Evolutionary conservation across 2,113 vertebrate species (phyloP), one percentile per base, ranked within the genome.

Genomic region (Psilopsiagon aurifrons): DNA sequence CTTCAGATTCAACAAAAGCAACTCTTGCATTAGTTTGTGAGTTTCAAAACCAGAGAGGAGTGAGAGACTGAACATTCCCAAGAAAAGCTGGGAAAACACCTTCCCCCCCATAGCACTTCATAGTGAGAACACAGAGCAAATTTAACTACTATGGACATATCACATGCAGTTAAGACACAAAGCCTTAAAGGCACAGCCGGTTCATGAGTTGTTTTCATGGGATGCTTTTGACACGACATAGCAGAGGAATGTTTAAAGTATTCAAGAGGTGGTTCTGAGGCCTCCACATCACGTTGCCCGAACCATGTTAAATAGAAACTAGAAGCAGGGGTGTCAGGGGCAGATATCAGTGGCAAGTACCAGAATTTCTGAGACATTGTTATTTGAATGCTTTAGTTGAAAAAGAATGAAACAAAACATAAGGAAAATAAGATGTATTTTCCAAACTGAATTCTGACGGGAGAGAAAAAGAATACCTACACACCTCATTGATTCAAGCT

Each of bases 21-120:
- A 80, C 46, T 29, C 24, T 15, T 62, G 17, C 14, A 54, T 3
- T 23, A 27, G 11, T 74, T 67, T 59, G n/a, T n/a, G 41, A 76
- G 12, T 17, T 63, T 10, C 28, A 63, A 88, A 77, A 52, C 22
- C 29, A 13, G 46, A 17, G 19, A 71, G 27, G 17, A 25, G 1
- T 8, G 44, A 70, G 44, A 60, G 11, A 18, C 15, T 39, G 57
- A 86, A 75, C 4, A 25, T 76, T 43, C 23, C 63, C 55, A 41
- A 69, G 35, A 15, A 90, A 75, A 63, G 20, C 64, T 64, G 39
- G 0, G 0, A 76, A 88, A 75, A 25, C 44, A 13, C 31, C 10
- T 63, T 59, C 4, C 13, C 4, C 13, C 23, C 24, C 29, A 2
- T 16, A 37, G 15, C 0, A 0, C 12, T 24, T n/a, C 51, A 52